A percentile compares a stretch with the other conserved stretches of the same genome.
These are phyloP conservation scores for Nymphalis polychloros DNA, from an alignment of 2,888 invertebrate species.

Conservation along the genomic window DNA sequence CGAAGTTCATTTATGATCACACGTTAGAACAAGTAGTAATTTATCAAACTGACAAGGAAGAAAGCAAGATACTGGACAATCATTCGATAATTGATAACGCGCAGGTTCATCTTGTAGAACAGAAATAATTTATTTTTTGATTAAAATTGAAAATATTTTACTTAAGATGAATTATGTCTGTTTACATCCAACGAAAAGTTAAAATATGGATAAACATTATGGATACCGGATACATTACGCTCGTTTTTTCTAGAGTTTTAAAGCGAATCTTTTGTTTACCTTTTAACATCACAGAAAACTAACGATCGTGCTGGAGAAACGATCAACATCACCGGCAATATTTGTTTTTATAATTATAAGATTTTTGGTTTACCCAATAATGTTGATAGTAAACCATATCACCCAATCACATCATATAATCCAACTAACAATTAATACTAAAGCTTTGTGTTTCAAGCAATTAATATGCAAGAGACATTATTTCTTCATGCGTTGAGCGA, in stretches of 20 bases:
- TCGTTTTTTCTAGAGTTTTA: slow-evolving; percentile 4
- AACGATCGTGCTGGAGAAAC: no score
- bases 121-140: no score
- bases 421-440: slow-evolving; percentile 1
- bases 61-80: slow-evolving; percentile 15
- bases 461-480: slow-evolving; percentile 8
- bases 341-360: no score
- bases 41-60: slow-evolving; percentile 34
- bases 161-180: no score
- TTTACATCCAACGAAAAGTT: neutral
- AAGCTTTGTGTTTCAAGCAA: neutral
- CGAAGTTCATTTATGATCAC: slow-evolving; percentile 32
- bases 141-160: no score
- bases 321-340: no score
- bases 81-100: slow-evolving; percentile 7
- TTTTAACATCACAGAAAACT: no score
- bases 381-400: no score
- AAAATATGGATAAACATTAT: slow-evolving; percentile 4
- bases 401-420: no score
- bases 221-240: slow-evolving; percentile 5
- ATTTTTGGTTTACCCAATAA: no score
- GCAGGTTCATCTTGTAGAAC: neutral
- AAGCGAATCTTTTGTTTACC: slow-evolving; percentile 11
- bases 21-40: slow-evolving; percentile 27
- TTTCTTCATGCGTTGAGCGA: slow-evolving; percentile 9